These are phyloP conservation scores for Muscidifurax raptorellus DNA, from an alignment of 1,140 invertebrate species.

Conservation along the genomic window DNA sequence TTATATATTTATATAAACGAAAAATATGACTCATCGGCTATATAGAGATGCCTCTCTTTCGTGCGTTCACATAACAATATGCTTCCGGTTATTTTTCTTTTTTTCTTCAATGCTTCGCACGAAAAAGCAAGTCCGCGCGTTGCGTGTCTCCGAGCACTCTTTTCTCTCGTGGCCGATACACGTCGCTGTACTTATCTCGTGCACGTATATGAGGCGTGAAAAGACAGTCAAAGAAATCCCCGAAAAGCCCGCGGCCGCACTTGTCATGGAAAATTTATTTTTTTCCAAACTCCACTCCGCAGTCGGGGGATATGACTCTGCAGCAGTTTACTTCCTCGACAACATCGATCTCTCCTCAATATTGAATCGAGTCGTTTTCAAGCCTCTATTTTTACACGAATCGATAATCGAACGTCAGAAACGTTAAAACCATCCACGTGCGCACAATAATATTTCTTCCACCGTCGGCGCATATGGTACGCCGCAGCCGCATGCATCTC, in stretches of 20 bases:
- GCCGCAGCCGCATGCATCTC: too few relatives aligned
- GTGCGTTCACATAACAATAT: constrained; percentile 23
- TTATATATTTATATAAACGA: background rate
- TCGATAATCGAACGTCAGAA: too few relatives aligned
- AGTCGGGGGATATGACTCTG: too few relatives aligned
- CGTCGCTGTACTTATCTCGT: constrained; percentile 13
- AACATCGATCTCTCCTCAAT: too few relatives aligned
- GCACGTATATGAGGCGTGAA: background rate
- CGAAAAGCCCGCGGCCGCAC: background rate
- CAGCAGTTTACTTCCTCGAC: too few relatives aligned
- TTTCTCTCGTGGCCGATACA: background rate
- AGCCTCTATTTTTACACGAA: too few relatives aligned
- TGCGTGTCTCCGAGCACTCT: background rate
- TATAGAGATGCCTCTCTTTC: background rate
- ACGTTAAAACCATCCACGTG: too few relatives aligned
- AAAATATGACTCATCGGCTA: background rate
- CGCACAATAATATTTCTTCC: too few relatives aligned
- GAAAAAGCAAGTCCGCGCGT: background rate
- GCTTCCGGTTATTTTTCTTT: constrained; percentile 42
- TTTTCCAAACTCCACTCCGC: too few relatives aligned
- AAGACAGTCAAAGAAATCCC: background rate
- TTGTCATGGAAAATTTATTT: background rate
- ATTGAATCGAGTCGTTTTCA: too few relatives aligned
- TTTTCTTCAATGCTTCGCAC: constrained; percentile 6
- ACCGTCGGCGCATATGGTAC: too few relatives aligned